These are phyloP conservation scores for Drosophila flavopinicola DNA, from an alignment of 2,888 invertebrate species.

Conservation along the genomic window DNA sequence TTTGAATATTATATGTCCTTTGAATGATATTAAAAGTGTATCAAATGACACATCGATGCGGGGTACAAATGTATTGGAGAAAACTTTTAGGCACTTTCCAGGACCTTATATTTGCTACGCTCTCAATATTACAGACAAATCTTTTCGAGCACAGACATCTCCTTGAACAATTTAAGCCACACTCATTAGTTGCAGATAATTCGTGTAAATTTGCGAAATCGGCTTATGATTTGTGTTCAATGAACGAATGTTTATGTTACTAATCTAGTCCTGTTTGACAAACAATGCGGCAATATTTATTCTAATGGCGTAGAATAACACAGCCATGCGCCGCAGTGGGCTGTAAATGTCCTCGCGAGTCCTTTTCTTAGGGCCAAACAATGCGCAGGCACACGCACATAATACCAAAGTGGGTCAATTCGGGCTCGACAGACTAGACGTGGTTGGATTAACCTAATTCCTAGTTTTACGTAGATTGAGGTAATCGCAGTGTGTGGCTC, in stretches of 20 bases:
- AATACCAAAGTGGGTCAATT: conserved; percentile 46
- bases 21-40: conserved; percentile 1
- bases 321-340: conserved; percentile 57
- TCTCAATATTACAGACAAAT: background rate
- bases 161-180: conserved; percentile 42
- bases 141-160: too few relatives aligned
- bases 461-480: conserved; percentile 59
- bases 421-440: conserved; percentile 40
- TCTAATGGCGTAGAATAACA: conserved; percentile 77
- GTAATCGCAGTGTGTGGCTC: conserved; percentile 53
- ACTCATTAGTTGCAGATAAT: conserved; percentile 73
- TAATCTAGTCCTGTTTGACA: conserved; percentile 83
- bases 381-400: conserved; percentile 33
- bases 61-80: too few relatives aligned
- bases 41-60: conserved; percentile 4
- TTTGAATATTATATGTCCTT: background rate
- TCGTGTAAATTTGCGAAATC: conserved; percentile 80
- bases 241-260: conserved; percentile 79
- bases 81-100: too few relatives aligned
- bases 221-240: conserved; percentile 78
- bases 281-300: conserved; percentile 82
- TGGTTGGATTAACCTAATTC: conserved; percentile 57
- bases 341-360: conserved; percentile 36
- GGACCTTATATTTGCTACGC: too few relatives aligned
- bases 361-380: conserved; percentile 9